phyloP scores from a whole-genome alignment of 2,113 vertebrate genomes.

The Monarcha castaneiventris region DNA sequence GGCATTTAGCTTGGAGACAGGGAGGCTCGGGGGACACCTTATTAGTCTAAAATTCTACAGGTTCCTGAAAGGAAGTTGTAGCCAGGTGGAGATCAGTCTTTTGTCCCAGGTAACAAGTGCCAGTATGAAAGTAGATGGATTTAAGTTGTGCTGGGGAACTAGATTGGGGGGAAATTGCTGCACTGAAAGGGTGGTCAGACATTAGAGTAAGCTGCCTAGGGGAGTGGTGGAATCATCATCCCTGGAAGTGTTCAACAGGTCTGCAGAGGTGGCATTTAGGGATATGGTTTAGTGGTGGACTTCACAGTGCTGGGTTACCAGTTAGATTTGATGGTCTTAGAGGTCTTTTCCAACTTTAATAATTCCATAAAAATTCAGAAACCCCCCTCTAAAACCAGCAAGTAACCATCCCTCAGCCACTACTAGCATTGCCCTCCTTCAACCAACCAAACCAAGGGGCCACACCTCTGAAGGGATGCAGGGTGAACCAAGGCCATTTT shows the following conservation, averaged over 20 bases:
- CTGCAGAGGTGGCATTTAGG: neutral
- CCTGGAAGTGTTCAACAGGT: neutral
- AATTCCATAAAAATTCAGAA: neutral
- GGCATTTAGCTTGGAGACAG: neutral
- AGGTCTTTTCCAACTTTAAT: neutral
- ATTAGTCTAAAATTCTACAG: neutral
- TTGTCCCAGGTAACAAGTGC: neutral
- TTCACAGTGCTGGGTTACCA: accelerated
- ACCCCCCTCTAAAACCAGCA: neutral
- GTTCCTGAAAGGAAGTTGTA: neutral
- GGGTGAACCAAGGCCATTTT: accelerated
- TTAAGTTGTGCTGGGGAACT: neutral
- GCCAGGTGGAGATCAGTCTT: neutral
- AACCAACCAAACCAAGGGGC: neutral
- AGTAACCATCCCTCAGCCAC: neutral
- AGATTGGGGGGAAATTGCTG: neutral
- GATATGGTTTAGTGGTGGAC: neutral
- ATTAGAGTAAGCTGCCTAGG: neutral
- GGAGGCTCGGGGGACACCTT: neutral
- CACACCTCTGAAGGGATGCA: accelerated
- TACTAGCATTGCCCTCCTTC: neutral
- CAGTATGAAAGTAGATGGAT: neutral
- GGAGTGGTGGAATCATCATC: neutral
- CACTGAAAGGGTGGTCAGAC: neutral
- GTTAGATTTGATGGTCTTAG: neutral